These are phyloP conservation scores for Portevinia maculata DNA, from an alignment of 2,888 invertebrate genomes.

Conservation along the genomic window DNA sequence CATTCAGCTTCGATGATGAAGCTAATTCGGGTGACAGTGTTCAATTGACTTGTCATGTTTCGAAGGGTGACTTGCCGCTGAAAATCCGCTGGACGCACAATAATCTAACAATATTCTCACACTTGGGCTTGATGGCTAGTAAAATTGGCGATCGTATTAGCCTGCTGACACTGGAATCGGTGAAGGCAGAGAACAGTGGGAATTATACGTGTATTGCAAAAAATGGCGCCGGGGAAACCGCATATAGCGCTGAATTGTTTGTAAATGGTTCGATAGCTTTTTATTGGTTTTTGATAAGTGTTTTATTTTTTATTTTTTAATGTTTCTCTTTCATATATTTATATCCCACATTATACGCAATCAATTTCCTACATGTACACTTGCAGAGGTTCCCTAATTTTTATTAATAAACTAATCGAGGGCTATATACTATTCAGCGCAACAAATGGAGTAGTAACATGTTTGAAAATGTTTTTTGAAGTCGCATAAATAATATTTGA, in stretches of 20 bases:
- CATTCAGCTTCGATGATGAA: conserved; percentile 82
- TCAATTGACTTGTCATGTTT: conserved; percentile 85
- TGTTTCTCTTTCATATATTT: not conserved
- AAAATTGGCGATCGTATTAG: conserved; percentile 87
- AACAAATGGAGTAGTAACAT: no score
- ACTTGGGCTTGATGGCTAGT: conserved; percentile 86
- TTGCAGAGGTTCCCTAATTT: not conserved
- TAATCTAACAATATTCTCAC: conserved; percentile 80
- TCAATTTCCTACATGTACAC: conserved; percentile 17
- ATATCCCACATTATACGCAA: conserved; percentile 20
- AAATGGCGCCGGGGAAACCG: conserved; percentile 86
- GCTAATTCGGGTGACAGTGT: conserved; percentile 88
- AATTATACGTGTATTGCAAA: conserved; percentile 87
- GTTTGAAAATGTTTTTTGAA: no score
- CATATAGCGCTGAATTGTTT: conserved; percentile 85
- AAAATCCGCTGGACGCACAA: conserved; percentile 86
- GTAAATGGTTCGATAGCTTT: conserved; percentile 85
- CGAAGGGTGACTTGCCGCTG: conserved; percentile 87
- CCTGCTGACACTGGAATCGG: conserved; percentile 87
- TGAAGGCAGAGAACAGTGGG: conserved; percentile 87
- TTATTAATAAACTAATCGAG: no score
- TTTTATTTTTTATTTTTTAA: conserved; percentile 38
- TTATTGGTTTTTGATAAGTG: conserved; percentile 31
- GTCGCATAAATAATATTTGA: not conserved
- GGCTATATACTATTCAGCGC: no score